Evolutionary conservation across 1,140 invertebrate species (phyloP), one percentile per base, ranked within the genome.

Genomic region (Cephus cinctus): DNA sequence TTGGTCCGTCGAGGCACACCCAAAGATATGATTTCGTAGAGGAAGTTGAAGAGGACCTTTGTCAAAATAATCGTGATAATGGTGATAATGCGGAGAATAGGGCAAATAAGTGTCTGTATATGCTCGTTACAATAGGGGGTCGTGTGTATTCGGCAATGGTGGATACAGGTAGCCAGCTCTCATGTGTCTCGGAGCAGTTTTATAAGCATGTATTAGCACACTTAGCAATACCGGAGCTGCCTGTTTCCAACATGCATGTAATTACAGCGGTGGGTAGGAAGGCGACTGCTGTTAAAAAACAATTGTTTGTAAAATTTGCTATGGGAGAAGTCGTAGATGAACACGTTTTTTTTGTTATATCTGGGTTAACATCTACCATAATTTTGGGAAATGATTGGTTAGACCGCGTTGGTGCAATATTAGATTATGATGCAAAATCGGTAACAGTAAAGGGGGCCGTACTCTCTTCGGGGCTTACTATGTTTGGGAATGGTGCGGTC

Each of bases 321-420:
- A 46, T 52, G 8, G 49, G 45, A 8, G 19, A 34, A 8, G 30
- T 36, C 9, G 12, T 0, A 6, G 44, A 41, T 21, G 20, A n/a
- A 9, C 30, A 36, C 11, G 8, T 41, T 5, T 54, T 57, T 40
- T 36, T 52, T n/a, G 41, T 56, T 5, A 25, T 56, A 9, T 49
- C 54, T 5, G 45, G 38, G 25, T 34, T 53, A 36, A 11, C 47
- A 0, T 46, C 21, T 19, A 18, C 48, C 5, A 47, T 60, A 4
- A 54, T 53, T 35, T 25, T 60, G 4, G 55, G 52, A 5, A 57
- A 56, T 41, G 56, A 58, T 18, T 61, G 47, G 47, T 18, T 49
- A 8, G 5, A 42, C 30, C 34, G 43, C 19, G 54, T 56, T 36
- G 19, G 38, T 19, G 47, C 42, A 3, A 20, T 43, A 1, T 32